Conservation (phyloP, 1,140 invertebrate genomes). For the Diuraphis noxia region DNA sequence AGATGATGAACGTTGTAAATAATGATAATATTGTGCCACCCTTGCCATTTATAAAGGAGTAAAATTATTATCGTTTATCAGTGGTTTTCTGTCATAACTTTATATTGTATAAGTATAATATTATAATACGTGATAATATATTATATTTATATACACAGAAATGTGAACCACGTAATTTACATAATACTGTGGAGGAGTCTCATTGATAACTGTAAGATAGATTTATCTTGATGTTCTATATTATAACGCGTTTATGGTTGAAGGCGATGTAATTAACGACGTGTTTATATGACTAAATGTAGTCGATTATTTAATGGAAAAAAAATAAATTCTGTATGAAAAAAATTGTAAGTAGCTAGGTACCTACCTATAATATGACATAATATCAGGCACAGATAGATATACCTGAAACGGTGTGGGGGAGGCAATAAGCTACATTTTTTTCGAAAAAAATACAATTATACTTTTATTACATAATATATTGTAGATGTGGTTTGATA, state of each 20-base stretch:
- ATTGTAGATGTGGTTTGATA: too few relatives aligned
- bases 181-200: not conserved
- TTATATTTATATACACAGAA: too few relatives aligned
- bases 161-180: not conserved
- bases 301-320: too few relatives aligned
- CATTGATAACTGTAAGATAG: not conserved
- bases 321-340: too few relatives aligned
- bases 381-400: too few relatives aligned
- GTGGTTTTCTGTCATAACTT: not conserved
- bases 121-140: not conserved
- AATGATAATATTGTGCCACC: not conserved
- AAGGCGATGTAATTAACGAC: not conserved
- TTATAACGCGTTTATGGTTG: not conserved
- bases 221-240: not conserved
- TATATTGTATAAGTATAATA: not conserved
- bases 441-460: too few relatives aligned
- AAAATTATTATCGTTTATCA: not conserved
- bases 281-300: not conserved
- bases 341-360: too few relatives aligned
- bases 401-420: too few relatives aligned
- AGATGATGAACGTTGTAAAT: not conserved
- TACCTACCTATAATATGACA: too few relatives aligned
- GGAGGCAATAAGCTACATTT: too few relatives aligned
- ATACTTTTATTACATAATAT: too few relatives aligned
- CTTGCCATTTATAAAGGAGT: not conserved